Evolutionary conservation across 2,113 vertebrate genomes (phyloP).

Genomic region (Suncus etruscus): DNA sequence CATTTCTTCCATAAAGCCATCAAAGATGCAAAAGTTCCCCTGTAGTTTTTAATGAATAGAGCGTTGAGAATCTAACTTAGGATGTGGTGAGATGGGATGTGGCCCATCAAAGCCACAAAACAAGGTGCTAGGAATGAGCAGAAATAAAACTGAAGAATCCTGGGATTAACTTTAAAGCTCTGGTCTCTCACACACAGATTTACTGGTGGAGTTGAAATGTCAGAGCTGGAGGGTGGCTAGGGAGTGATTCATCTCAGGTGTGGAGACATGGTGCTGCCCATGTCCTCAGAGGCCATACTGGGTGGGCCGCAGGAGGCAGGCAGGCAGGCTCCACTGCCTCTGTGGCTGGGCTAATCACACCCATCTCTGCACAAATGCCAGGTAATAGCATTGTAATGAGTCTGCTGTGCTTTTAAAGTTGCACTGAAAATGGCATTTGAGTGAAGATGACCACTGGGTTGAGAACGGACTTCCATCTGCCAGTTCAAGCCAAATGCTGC

Average conservation of each 20-base stretch:
- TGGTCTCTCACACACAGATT: not conserved
- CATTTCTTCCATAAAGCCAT: too few species aligned
- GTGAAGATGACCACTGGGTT: slow-evolving; percentile 48
- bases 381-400: slow-evolving; percentile 74
- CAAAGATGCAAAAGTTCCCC: not conserved
- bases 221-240: not conserved
- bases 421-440: slow-evolving; percentile 37
- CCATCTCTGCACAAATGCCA: slow-evolving; percentile 64
- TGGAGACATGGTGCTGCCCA: slow-evolving; percentile 7
- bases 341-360: slow-evolving; percentile 71
- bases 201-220: not conserved
- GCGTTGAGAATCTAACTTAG: not conserved
- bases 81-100: not conserved
- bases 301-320: slow-evolving; percentile 58
- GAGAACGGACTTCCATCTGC: slow-evolving; percentile 42
- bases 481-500: not conserved
- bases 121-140: not conserved
- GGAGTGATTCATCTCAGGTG: slow-evolving; percentile 65
- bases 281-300: slow-evolving; percentile 60
- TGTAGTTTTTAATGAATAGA: slow-evolving; percentile 13
- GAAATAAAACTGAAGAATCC: slow-evolving; percentile 5
- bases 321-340: slow-evolving; percentile 70
- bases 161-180: not conserved
- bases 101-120: not conserved
- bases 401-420: slow-evolving; percentile 73